Evolutionary conservation across 2,797 vertebrate species (phyloP).

Genomic region (Bradypodion pumilum): DNA sequence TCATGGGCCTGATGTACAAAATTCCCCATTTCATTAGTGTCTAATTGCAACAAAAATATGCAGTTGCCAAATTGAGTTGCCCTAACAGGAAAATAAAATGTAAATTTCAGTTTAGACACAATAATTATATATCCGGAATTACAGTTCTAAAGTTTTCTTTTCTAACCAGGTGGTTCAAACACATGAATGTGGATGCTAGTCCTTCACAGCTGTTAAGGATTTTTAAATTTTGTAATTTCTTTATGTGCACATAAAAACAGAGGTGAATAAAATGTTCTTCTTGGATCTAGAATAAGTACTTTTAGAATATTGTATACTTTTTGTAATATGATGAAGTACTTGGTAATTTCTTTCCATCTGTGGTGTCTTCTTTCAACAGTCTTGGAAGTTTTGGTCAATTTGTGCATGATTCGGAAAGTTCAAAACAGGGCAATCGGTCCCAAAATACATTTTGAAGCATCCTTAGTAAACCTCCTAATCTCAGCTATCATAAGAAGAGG

Average conservation of each 20-base stretch:
- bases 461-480: slow-evolving; percentile 56
- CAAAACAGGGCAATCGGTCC: slow-evolving; percentile 39
- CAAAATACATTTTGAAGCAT: slow-evolving; percentile 54
- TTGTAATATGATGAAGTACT: slow-evolving; percentile 29
- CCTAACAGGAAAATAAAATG: slow-evolving; percentile 40
- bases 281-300: slow-evolving; percentile 34
- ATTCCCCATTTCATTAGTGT: slow-evolving; percentile 36
- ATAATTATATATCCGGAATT: slow-evolving; percentile 29
- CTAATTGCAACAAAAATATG: slow-evolving; percentile 43
- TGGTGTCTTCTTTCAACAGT: slow-evolving; percentile 34
- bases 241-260: no score
- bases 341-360: slow-evolving; percentile 27
- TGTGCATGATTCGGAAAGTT: slow-evolving; percentile 59
- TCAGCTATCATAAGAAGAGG: slow-evolving; percentile 47
- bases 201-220: not conserved
- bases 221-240: slow-evolving; percentile 27
- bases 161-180: slow-evolving; percentile 19
- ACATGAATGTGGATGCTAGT: slow-evolving; percentile 30
- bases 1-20: slow-evolving; percentile 39
- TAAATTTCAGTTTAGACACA: slow-evolving; percentile 28
- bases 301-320: slow-evolving; percentile 13
- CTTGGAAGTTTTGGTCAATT: slow-evolving; percentile 51
- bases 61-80: slow-evolving; percentile 25
- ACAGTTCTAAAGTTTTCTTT: slow-evolving; percentile 17
- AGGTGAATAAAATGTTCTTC: not conserved